Base-by-base conservation (phyloP, 2,888 invertebrate genomes). In the Abrostola triplasia region DNA sequence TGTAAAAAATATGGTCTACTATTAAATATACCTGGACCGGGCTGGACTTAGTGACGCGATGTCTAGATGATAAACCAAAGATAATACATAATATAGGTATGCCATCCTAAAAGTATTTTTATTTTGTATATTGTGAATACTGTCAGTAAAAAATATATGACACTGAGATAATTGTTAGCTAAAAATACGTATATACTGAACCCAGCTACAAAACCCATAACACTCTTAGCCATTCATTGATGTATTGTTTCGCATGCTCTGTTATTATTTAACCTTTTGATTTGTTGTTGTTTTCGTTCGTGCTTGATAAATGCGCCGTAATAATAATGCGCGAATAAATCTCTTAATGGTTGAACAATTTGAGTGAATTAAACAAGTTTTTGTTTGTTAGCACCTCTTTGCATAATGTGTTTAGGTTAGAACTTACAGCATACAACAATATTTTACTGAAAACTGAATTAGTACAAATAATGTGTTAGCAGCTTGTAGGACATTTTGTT, bases 201-300 rank as follows among this genome's bases (percentile, higher is more conserved):
- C 69, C 69, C 48, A 6, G 11, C n/a, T 37, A 61, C 44, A 49
- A 57, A 62, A 52, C 35, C 13, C 40, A 5, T 8, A 62, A 48
- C 59, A 51, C 60, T 61, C 70, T 50, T 60, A 12, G 40, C 50
- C 49, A 54, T 41, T 58, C 52, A 47, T 52, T 71, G 67, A 67
- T 67, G 73, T 70, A 84, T 80, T 84, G 84, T 84, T 84, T 70
- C 68, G 64, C 70, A 62, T 69, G 60, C 76, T 56, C 75, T 78
- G 70, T 81, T 81, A 81, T 84, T 82, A 83, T 76, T 69, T 64
- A 73, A 62, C 61, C 64, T 68, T 77, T 72, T 79, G 79, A 81
- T 80, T 80, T 83, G 80, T 81, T 67, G 68, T 75, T 79, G 69
- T 72, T 70, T 67, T 72, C 57, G 42, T 60, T 55, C 53, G 59